Percentiles rank a stretch among this genome's conserved stretches.
Conservation (phyloP, 1,140 invertebrate species). For the Campoletis sonorensis region DNA sequence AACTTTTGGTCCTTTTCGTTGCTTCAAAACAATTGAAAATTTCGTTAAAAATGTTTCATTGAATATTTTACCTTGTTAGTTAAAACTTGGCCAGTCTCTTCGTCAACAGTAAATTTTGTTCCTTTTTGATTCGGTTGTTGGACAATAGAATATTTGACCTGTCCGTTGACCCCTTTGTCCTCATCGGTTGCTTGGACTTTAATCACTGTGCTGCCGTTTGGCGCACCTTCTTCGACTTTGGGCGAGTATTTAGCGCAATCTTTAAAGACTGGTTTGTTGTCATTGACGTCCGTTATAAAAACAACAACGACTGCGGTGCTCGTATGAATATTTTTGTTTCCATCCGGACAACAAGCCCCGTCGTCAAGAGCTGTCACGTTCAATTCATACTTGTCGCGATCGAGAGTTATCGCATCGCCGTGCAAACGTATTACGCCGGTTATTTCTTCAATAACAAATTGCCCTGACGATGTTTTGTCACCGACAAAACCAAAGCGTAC, state of each 20-base stretch:
- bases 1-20: too few relatives aligned
- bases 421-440: slow-evolving; percentile 95
- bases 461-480: slow-evolving; percentile 90
- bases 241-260: slow-evolving; percentile 94
- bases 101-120: slow-evolving; percentile 95
- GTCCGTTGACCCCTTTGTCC: slow-evolving; percentile 95
- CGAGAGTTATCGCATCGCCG: slow-evolving; percentile 88
- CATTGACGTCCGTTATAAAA: slow-evolving; percentile 97
- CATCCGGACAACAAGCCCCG: slow-evolving; percentile 93
- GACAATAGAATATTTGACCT: slow-evolving; percentile 96
- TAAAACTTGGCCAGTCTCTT: slow-evolving; percentile 94
- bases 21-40: too few relatives aligned
- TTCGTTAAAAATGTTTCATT: too few relatives aligned
- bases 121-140: slow-evolving; percentile 98
- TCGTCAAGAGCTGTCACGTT: slow-evolving; percentile 97
- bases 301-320: slow-evolving; percentile 97
- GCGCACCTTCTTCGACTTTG: slow-evolving; percentile 94
- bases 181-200: slow-evolving; percentile 96
- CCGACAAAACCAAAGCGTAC: slow-evolving; percentile 96
- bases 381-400: slow-evolving; percentile 93
- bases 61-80: slow-evolving; percentile 86
- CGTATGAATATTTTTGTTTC: slow-evolving; percentile 90
- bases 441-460: slow-evolving; percentile 96
- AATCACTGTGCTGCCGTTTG: slow-evolving; percentile 94
- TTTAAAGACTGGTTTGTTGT: slow-evolving; percentile 96